A percentile compares a stretch with the other conserved stretches of the same genome.
phyloP scores from a whole-genome alignment of 1,140 invertebrate genomes.

The Ips typographus region DNA sequence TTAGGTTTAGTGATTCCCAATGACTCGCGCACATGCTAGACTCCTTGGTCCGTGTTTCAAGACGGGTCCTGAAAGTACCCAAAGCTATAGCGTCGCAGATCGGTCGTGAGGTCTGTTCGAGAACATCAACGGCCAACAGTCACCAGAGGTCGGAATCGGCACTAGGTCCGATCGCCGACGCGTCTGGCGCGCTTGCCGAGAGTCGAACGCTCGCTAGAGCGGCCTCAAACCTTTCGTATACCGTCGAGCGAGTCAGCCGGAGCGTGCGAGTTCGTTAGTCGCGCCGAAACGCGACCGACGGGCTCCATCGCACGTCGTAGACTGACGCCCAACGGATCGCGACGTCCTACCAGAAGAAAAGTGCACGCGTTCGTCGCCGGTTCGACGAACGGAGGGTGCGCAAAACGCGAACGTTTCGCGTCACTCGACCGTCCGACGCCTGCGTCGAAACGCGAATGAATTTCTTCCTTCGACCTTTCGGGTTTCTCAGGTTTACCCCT shows the following conservation, averaged over 20 bases:
- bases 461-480: constrained; percentile 22
- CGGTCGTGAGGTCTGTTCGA: constrained; percentile 48
- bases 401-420: constrained; percentile 12
- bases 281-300: constrained; percentile 35
- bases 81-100: constrained; percentile 61
- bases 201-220: constrained; percentile 40
- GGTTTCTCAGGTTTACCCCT: constrained; percentile 60
- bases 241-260: constrained; percentile 24
- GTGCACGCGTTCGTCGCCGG: constrained; percentile 45
- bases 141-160: constrained; percentile 41
- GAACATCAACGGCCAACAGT: constrained; percentile 49
- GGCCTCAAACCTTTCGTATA: constrained; percentile 20
- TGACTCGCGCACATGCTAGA: constrained; percentile 82
- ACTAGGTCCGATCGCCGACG: constrained; percentile 29
- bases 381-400: constrained; percentile 40
- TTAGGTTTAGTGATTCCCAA: constrained; percentile 63
- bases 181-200: constrained; percentile 43
- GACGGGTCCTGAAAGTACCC: constrained; percentile 73
- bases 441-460: constrained; percentile 21
- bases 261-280: constrained; percentile 6
- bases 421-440: constrained; percentile 24
- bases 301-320: constrained; percentile 46
- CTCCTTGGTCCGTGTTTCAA: constrained; percentile 95
- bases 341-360: constrained; percentile 57
- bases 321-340: constrained; percentile 54